phyloP scores from a whole-genome alignment of 2,113 vertebrate species.

The Limnothrissa miodon region DNA sequence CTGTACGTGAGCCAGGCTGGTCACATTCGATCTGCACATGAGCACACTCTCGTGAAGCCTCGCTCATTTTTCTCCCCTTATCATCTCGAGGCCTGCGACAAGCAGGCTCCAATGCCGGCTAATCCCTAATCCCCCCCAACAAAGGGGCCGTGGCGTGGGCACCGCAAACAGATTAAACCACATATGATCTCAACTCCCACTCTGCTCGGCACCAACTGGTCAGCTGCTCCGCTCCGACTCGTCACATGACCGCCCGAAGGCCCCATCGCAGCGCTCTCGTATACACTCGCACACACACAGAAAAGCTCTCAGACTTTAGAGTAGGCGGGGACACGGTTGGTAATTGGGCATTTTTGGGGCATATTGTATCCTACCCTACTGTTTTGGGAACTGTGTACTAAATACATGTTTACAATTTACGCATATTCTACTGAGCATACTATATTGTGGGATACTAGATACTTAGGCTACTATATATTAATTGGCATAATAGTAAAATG shows the following conservation, averaged over 20 bases:
- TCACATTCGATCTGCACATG: constrained; percentile 30
- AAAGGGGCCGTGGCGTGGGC: constrained; percentile 17
- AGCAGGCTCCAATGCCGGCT: background rate
- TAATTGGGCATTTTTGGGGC: too few species aligned
- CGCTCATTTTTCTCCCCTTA: background rate
- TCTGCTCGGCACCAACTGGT: background rate
- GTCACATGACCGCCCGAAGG: background rate
- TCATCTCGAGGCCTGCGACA: background rate
- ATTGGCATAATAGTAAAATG: too few species aligned
- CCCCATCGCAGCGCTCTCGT: background rate
- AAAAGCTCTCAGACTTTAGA: too few species aligned
- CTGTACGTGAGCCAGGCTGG: background rate
- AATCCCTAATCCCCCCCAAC: constrained; percentile 33
- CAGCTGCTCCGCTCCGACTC: background rate
- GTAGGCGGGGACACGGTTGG: too few species aligned
- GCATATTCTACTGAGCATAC: too few species aligned
- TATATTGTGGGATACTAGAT: too few species aligned
- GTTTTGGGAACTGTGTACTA: too few species aligned
- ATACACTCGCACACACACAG: background rate
- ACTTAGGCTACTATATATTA: too few species aligned
- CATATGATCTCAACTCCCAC: background rate
- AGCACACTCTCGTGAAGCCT: background rate
- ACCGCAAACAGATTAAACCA: background rate
- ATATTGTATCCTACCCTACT: too few species aligned
- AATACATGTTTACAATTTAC: too few species aligned